These are phyloP conservation scores for Hemaris fuciformis DNA, from an alignment of 2,888 invertebrate genomes.

Conservation along the genomic window DNA sequence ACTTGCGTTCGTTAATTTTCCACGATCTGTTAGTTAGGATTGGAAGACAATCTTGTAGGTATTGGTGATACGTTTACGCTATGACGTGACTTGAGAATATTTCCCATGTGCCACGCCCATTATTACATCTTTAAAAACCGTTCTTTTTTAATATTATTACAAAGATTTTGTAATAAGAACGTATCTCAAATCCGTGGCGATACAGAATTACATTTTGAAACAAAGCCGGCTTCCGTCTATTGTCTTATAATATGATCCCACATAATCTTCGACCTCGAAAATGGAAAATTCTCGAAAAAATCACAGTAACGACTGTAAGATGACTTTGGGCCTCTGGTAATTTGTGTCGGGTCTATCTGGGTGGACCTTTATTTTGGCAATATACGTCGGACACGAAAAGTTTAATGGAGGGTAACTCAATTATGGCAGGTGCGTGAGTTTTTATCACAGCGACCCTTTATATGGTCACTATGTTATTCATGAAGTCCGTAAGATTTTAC, in stretches of 20 bases:
- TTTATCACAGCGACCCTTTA: conserved; percentile 35
- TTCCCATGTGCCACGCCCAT: too few relatives aligned
- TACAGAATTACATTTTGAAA: neutral
- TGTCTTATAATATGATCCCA: conserved; percentile 7
- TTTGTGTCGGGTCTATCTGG: conserved; percentile 32
- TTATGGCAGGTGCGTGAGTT: conserved; percentile 52
- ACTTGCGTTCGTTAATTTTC: too few relatives aligned
- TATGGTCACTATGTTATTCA: conserved; percentile 13
- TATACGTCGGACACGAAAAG: conserved; percentile 59
- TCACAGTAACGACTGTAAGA: conserved; percentile 13
- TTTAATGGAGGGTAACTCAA: conserved; percentile 72
- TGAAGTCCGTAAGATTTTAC: conserved; percentile 1
- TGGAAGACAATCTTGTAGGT: too few relatives aligned
- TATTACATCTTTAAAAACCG: too few relatives aligned
- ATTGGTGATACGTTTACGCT: too few relatives aligned
- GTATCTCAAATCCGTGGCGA: neutral
- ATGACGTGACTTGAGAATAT: too few relatives aligned
- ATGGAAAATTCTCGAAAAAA: conserved; percentile 14
- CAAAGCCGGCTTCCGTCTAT: neutral
- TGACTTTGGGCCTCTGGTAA: conserved; percentile 19
- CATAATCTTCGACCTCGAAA: conserved; percentile 12
- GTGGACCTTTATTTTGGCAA: conserved; percentile 62
- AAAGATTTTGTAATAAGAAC: neutral
- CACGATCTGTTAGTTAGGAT: too few relatives aligned
- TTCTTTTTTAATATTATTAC: too few relatives aligned